These are phyloP conservation scores for Myrmecobius fasciatus DNA, from an alignment of 2,113 vertebrate species.

Conservation along the genomic window DNA sequence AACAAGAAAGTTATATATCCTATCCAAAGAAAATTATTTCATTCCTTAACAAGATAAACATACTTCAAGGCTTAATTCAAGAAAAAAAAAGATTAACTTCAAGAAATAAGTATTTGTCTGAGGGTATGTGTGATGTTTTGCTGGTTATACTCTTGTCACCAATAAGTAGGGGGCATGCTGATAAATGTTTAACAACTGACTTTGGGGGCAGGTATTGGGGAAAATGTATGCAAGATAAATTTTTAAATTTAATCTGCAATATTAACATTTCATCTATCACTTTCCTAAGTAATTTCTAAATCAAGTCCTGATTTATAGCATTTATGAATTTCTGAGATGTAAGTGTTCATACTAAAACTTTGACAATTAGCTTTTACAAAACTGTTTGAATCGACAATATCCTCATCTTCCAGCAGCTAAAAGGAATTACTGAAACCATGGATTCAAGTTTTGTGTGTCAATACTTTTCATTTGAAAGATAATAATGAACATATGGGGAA, in stretches of 20 bases:
- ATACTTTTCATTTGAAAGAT: slow-evolving; percentile 13
- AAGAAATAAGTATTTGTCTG: slow-evolving; percentile 48
- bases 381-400: not conserved
- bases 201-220: not conserved
- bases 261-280: not conserved
- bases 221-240: not conserved
- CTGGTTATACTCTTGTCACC: slow-evolving; percentile 4
- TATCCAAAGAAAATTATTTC: slow-evolving; percentile 19
- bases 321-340: not conserved
- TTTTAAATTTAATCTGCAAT: not conserved
- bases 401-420: slow-evolving; percentile 19
- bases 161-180: not conserved
- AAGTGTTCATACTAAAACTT: not conserved
- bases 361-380: not conserved
- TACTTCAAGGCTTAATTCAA: slow-evolving; percentile 43
- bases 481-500: slow-evolving; percentile 16
- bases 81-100: slow-evolving; percentile 33
- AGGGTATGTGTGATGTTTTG: slow-evolving; percentile 10
- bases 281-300: not conserved
- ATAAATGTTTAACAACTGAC: not conserved
- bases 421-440: slow-evolving; percentile 46
- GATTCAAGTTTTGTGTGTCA: not conserved
- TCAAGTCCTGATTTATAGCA: not conserved
- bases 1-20: slow-evolving; percentile 31
- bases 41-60: not conserved